A percentile compares a stretch with the other conserved stretches of the same genome.
These are phyloP conservation scores for Paralvinella palmiformis DNA, from an alignment of 1,140 invertebrate genomes.

Conservation along the genomic window DNA sequence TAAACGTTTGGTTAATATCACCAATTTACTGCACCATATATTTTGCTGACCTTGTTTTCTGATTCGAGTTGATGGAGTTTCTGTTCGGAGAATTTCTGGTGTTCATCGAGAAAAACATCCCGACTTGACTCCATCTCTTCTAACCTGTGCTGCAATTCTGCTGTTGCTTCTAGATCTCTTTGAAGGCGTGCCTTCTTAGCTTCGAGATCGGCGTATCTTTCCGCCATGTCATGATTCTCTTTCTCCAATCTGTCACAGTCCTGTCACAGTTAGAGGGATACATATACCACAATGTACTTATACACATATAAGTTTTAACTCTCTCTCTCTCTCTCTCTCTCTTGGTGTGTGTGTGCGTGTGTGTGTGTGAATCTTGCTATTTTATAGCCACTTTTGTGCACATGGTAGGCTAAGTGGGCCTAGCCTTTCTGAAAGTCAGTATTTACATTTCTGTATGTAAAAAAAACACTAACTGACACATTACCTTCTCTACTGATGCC, in stretches of 20 bases:
- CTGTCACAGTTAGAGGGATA: too few species aligned
- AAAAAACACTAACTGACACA: not conserved
- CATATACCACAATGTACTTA: too few species aligned
- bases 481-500: slow-evolving; percentile 20
- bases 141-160: slow-evolving; percentile 53
- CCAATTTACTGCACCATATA: not conserved
- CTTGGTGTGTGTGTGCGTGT: not conserved
- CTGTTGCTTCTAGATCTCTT: slow-evolving; percentile 51
- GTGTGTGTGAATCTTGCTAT: not conserved
- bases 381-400: not conserved
- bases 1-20: not conserved
- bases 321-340: not conserved
- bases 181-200: slow-evolving; percentile 46
- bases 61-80: slow-evolving; percentile 57
- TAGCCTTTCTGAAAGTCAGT: not conserved
- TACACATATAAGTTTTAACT: not conserved
- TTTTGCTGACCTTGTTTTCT: slow-evolving; percentile 55
- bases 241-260: slow-evolving; percentile 60
- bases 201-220: slow-evolving; percentile 53
- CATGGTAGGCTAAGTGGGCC: too few species aligned
- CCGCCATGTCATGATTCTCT: slow-evolving; percentile 60
- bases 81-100: slow-evolving; percentile 48
- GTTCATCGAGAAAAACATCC: slow-evolving; percentile 29
- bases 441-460: not conserved
- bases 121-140: slow-evolving; percentile 43